These are phyloP conservation scores for Callinectes sapidus DNA, from an alignment of 2,888 invertebrate genomes.

Conservation along the genomic window DNA sequence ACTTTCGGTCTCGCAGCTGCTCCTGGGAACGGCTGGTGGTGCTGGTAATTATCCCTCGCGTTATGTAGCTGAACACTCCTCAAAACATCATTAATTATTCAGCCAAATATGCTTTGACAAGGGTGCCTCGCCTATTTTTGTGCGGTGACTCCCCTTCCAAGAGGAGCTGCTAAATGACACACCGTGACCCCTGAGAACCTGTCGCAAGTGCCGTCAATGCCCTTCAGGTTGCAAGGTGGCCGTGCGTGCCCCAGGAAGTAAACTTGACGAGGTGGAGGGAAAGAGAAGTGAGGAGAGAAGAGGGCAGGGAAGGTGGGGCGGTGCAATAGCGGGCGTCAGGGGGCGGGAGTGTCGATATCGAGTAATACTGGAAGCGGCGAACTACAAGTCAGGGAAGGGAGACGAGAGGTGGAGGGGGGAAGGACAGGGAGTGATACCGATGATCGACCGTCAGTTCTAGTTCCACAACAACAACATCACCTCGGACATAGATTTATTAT, in stretches of 20 bases:
- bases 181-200: background rate
- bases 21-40: background rate
- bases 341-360: background rate
- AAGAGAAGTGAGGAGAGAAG: background rate
- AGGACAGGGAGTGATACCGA: conserved; percentile 2
- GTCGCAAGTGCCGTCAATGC: background rate
- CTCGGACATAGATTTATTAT: conserved; percentile 22
- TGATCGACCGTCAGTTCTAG: conserved; percentile 23
- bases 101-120: conserved; percentile 18
- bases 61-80: conserved; percentile 18
- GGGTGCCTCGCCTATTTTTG: background rate
- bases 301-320: background rate
- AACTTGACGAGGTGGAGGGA: background rate
- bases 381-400: background rate
- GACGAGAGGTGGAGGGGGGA: background rate
- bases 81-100: conserved; percentile 29
- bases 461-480: conserved; percentile 22
- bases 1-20: background rate
- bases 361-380: background rate
- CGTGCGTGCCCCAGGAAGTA: background rate
- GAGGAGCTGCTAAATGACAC: background rate
- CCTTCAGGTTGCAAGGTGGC: background rate
- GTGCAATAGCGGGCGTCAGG: background rate
- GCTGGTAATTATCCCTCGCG: conserved; percentile 23
- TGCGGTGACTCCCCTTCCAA: background rate